Evolutionary conservation across 2,797 vertebrate genomes (phyloP).

Genomic region (Acanthurus leucopareius): DNA sequence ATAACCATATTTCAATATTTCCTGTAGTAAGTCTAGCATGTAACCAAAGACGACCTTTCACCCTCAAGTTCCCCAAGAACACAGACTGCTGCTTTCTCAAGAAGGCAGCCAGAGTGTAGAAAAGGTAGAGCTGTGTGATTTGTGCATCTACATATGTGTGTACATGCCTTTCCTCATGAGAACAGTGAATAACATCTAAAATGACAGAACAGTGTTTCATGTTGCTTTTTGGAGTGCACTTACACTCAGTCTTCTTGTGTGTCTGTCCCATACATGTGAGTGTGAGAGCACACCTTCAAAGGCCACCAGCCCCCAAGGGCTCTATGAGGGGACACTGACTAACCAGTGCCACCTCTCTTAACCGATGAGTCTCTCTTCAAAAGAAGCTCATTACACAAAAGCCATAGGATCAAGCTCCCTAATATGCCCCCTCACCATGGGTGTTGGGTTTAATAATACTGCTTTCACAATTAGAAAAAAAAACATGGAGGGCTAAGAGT

Average conservation of each 20-base stretch:
- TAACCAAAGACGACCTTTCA: slow-evolving; percentile 73
- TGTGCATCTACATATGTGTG: slow-evolving; percentile 2
- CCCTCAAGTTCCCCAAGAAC: slow-evolving; percentile 47
- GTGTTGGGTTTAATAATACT: slow-evolving; percentile 57
- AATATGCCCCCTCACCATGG: slow-evolving; percentile 8
- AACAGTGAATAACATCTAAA: slow-evolving; percentile 12
- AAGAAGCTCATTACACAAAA: slow-evolving; percentile 42
- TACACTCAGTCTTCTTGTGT: not conserved
- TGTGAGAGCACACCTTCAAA: slow-evolving; percentile 58
- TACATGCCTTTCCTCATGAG: not conserved
- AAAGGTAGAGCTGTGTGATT: slow-evolving; percentile 32
- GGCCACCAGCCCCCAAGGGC: slow-evolving; percentile 46
- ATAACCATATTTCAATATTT: slow-evolving; percentile 74
- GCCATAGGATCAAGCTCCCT: slow-evolving; percentile 20
- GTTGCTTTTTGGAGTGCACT: not conserved
- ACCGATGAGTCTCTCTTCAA: not conserved
- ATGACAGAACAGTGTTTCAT: not conserved
- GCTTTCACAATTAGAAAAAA: slow-evolving; percentile 23
- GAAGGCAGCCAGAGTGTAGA: slow-evolving; percentile 50
- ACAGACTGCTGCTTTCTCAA: slow-evolving; percentile 60
- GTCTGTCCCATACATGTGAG: not conserved
- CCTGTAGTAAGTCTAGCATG: slow-evolving; percentile 73
- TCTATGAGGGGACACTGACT: slow-evolving; percentile 44
- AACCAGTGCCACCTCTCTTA: slow-evolving; percentile 12
- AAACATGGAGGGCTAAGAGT: not conserved